Evolutionary conservation across 2,888 invertebrate species (phyloP).

Genomic region (Agrilus mali): DNA sequence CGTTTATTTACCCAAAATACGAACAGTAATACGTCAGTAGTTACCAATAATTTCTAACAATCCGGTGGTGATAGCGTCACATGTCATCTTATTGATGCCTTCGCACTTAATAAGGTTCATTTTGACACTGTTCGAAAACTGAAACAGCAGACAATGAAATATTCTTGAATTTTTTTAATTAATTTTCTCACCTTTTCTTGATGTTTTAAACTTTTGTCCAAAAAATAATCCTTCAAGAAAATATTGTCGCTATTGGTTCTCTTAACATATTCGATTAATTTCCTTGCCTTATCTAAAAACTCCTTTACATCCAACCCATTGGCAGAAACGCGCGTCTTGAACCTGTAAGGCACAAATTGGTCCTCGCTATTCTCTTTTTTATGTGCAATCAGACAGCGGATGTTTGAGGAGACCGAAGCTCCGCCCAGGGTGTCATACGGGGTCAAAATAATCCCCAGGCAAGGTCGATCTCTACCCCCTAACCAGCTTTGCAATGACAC

Average conservation of each 20-base stretch:
- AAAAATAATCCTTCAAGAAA: conserved; percentile 37
- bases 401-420: conserved; percentile 39
- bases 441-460: conserved; percentile 52
- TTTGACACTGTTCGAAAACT: conserved; percentile 42
- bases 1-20: too few species aligned
- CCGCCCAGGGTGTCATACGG: conserved; percentile 45
- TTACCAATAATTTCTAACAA: conserved; percentile 15
- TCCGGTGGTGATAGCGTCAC: conserved; percentile 25
- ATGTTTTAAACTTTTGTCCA: conserved; percentile 38
- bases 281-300: conserved; percentile 31
- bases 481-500: conserved; percentile 44
- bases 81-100: conserved; percentile 24
- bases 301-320: conserved; percentile 25
- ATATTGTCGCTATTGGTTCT: conserved; percentile 21
- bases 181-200: conserved; percentile 41
- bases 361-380: conserved; percentile 27
- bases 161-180: not conserved
- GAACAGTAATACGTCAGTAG: too few species aligned
- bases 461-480: conserved; percentile 38
- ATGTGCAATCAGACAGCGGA: conserved; percentile 43
- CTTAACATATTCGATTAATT: conserved; percentile 22
- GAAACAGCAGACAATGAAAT: conserved; percentile 15
- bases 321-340: conserved; percentile 36
- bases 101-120: conserved; percentile 38
- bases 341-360: conserved; percentile 39